Evolutionary conservation across 2,888 invertebrate genomes (phyloP).

Genomic region (Tiliacea aurago): DNA sequence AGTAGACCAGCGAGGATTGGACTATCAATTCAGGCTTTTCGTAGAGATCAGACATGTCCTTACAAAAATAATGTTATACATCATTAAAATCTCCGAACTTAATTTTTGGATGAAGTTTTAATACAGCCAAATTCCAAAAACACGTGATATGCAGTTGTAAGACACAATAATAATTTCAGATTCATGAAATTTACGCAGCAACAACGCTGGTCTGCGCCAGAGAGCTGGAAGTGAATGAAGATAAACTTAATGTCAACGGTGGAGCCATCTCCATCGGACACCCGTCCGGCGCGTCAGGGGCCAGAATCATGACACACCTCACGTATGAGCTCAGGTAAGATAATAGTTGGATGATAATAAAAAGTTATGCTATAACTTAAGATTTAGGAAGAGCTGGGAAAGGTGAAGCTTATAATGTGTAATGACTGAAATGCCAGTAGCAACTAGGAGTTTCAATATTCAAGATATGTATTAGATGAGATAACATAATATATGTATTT

Average conservation of each 20-base stretch:
- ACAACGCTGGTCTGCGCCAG: constrained; percentile 90
- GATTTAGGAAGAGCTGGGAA: no score
- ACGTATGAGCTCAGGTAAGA: constrained; percentile 36
- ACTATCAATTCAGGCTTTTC: background rate
- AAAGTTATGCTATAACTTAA: no score
- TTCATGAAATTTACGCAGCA: constrained; percentile 92
- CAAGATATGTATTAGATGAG: no score
- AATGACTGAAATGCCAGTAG: no score
- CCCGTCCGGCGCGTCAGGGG: constrained; percentile 97
- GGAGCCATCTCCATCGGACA: constrained; percentile 99
- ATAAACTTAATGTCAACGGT: constrained; percentile 97
- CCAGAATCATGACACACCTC: constrained; percentile 86
- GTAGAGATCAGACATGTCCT: background rate
- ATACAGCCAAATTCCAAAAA: background rate
- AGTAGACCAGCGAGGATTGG: background rate
- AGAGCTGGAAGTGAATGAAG: constrained; percentile 95
- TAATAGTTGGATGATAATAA: no score
- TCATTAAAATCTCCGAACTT: background rate
- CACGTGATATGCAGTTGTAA: background rate
- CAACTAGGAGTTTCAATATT: no score
- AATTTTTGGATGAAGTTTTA: background rate
- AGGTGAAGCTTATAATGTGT: no score
- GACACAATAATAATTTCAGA: constrained; percentile 75
- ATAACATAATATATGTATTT: no score
- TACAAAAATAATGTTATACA: no score